Evolutionary conservation across 2,888 invertebrate species (phyloP).

Genomic region (Dolomedes plantarius): DNA sequence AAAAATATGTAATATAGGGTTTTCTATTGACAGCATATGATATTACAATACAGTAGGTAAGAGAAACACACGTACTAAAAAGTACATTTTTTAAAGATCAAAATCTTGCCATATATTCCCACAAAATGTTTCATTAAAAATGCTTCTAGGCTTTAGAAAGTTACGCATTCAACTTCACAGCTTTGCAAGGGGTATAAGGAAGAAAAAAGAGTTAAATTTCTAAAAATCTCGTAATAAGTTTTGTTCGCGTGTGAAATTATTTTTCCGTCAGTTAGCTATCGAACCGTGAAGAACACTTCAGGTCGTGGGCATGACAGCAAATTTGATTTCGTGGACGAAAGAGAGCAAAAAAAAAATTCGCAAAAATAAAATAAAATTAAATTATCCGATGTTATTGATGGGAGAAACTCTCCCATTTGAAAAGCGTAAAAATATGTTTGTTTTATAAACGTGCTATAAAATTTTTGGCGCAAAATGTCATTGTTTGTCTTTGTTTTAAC

Average conservation of each 20-base stretch:
- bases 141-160: no score
- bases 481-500: neutral
- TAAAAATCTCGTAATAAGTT: neutral
- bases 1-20: no score
- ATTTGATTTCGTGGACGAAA: neutral
- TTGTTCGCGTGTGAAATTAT: slow-evolving; percentile 1
- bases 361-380: neutral
- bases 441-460: neutral
- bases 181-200: no score
- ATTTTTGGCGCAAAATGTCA: neutral
- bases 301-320: neutral
- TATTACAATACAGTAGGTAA: no score
- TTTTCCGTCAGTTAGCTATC: neutral
- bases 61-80: no score
- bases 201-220: no score
- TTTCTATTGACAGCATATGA: no score
- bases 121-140: no score
- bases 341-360: neutral
- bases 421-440: neutral
- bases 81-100: no score
- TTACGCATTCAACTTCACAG: no score
- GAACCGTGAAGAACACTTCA: neutral
- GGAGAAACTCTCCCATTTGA: neutral
- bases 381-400: neutral
- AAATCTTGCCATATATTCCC: no score